Conservation (phyloP, 2,888 invertebrate species). For the Eristalis pertinax region DNA sequence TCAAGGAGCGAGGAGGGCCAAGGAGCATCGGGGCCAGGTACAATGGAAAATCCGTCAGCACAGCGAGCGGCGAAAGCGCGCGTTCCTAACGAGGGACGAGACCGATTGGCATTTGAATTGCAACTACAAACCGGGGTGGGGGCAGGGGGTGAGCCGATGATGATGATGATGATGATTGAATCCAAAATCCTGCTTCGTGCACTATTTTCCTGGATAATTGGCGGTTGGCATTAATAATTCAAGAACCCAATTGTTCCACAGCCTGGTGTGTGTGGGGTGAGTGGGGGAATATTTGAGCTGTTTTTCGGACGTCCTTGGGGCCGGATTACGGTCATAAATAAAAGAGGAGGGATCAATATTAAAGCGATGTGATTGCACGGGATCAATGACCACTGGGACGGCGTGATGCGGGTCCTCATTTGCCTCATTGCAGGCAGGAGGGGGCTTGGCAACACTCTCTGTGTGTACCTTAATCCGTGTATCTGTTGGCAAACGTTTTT, state of each 20-base stretch:
- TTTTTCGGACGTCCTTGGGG: not conserved
- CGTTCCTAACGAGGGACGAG: conserved; percentile 44
- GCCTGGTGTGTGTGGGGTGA: not conserved
- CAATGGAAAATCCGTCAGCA: conserved; percentile 32
- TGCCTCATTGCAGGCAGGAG: not conserved
- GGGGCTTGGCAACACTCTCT: not conserved
- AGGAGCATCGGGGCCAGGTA: not conserved
- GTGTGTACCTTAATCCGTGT: not conserved
- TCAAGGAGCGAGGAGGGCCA: not conserved
- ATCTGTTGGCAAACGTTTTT: not conserved
- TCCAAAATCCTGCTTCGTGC: conserved; percentile 35
- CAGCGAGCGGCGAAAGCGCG: not conserved
- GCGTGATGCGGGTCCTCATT: not conserved
- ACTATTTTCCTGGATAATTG: conserved; percentile 51
- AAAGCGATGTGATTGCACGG: not conserved
- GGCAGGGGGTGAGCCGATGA: not conserved
- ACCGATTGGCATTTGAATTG: conserved; percentile 49
- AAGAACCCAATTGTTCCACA: conserved; percentile 40
- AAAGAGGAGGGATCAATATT: not conserved
- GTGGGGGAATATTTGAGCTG: conserved; percentile 35
- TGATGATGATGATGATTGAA: conserved; percentile 25
- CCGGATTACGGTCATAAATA: not conserved
- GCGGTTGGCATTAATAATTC: conserved; percentile 58
- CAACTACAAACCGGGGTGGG: conserved; percentile 11
- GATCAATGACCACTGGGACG: not conserved